Base-by-base conservation (phyloP, 2,113 vertebrate genomes). In the Eulemur macaco region DNA sequence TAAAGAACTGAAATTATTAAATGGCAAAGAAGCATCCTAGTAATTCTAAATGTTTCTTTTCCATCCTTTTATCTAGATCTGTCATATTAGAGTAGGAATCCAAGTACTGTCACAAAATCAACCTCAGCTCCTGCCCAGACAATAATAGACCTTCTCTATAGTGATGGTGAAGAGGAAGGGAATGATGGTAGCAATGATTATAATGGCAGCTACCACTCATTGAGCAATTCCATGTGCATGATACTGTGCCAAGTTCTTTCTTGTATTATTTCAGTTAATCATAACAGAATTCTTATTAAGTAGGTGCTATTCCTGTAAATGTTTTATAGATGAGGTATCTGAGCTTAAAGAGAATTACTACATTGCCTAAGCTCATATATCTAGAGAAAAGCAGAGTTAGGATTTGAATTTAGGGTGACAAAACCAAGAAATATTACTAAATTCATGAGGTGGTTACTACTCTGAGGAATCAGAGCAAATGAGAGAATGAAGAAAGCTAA, bases 391-490 rank as follows among this genome's bases (percentile, higher is more conserved):
- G 15, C 47, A 89, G 27, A 92, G 27, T 85, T 91, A 18, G 23
- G 25, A 89, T 86, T 85, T 92, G 29, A 86, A 85, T 68, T 74
- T 66, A 89, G 15, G 5, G 31, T 45, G n/a, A 87, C 37, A 77
- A 56, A 82, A 63, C n/a, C 58, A 52, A 76, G 37, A 52, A 89
- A 71, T 29, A 71, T 77, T 45, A 78, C 14, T 73, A 45, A 76
- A n/a, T 81, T 54, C 45, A 77, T 23, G 20, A 91, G 20, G 34
- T n/a, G 8, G 14, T 42, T 42, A 11, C 83, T 34, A 60, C 45
- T 87, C 69, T 64, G 12, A 96, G 76, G 60, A 86, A 83, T 84
- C 29, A 94, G 54, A 78, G 17, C 45, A 84, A 90, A 84, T 77
- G 20, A 58, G 45, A 88, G 34, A 91, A 73, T 74, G 5, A 88